These are phyloP conservation scores for Ranitomeya variabilis DNA, from an alignment of 2,113 vertebrate genomes.

Conservation along the genomic window DNA sequence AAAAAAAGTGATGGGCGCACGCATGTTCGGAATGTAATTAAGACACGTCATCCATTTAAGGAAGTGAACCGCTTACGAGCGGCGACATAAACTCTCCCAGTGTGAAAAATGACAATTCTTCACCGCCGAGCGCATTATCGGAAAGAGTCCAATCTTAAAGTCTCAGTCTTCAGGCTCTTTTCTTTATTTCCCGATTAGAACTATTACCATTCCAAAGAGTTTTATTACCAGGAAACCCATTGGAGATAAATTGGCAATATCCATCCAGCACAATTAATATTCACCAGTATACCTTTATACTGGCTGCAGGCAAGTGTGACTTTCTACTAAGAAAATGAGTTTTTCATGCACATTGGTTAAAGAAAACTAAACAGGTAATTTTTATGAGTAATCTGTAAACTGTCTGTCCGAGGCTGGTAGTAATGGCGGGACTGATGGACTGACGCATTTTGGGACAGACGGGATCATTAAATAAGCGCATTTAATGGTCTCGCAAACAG, in stretches of 20 bases:
- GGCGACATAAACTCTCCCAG: conserved; percentile 30
- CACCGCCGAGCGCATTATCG: conserved; percentile 19
- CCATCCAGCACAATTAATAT: conserved; percentile 28
- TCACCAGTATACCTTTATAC: not conserved
- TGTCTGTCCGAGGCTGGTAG: not conserved
- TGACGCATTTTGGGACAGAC: not conserved
- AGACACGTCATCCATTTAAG: conserved; percentile 12
- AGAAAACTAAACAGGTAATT: not conserved
- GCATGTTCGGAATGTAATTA: conserved; percentile 26
- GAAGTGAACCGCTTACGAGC: not conserved
- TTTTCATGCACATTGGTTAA: conserved; percentile 18
- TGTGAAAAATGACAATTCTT: conserved; percentile 42
- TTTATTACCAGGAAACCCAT: conserved; percentile 11
- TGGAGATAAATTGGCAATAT: conserved; percentile 35
- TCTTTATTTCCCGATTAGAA: conserved; percentile 25
- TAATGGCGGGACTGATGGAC: not conserved
- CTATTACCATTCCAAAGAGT: not conserved
- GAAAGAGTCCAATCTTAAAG: conserved; percentile 17
- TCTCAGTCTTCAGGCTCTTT: conserved; percentile 32
- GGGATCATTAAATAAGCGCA: not conserved
- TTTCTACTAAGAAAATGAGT: not conserved
- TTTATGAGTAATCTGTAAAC: conserved; percentile 5
- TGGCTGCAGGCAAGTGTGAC: not conserved
- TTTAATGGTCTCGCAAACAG: not conserved
- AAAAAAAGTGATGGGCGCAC: not conserved